These are phyloP conservation scores for Anoplopoma fimbria DNA, from an alignment of 2,113 vertebrate species.

Conservation along the genomic window DNA sequence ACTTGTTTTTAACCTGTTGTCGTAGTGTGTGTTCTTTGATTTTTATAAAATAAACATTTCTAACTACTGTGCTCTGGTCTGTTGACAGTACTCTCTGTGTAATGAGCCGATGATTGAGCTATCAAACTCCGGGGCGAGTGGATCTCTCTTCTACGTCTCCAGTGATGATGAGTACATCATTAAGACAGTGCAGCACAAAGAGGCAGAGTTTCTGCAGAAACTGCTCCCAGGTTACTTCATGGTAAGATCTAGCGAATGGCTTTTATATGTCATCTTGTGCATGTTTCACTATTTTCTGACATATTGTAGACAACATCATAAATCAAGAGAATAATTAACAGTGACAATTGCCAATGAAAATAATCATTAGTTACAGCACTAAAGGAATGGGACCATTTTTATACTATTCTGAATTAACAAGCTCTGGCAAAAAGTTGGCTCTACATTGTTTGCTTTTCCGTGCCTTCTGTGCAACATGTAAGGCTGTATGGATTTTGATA, in stretches of 20 bases:
- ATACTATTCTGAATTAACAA: background rate
- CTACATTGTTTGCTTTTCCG: background rate
- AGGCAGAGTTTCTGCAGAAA: conserved; percentile 96
- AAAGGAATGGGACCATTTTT: background rate
- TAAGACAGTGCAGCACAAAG: conserved; percentile 97
- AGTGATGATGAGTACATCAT: conserved; percentile 96
- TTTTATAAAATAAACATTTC: conserved; percentile 1
- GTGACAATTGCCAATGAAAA: background rate
- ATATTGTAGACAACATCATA: background rate
- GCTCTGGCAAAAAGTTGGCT: background rate
- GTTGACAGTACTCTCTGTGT: conserved; percentile 90
- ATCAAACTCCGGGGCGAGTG: conserved; percentile 93
- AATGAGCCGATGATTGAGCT: conserved; percentile 92
- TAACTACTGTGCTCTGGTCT: conserved; percentile 31
- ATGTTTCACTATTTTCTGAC: background rate
- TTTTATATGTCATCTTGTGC: background rate
- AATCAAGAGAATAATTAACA: background rate
- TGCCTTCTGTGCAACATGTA: background rate
- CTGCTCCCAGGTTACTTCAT: conserved; percentile 96
- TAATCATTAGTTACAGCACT: background rate
- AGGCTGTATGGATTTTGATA: background rate
- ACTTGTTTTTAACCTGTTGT: background rate
- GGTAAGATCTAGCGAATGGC: conserved; percentile 79
- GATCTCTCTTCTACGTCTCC: conserved; percentile 95
- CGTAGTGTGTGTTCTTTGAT: conserved; percentile 1